Evolutionary conservation across 2,888 invertebrate genomes (phyloP), one percentile per base, ranked within the genome.

Genomic region (Lasioglossum zephyrum): DNA sequence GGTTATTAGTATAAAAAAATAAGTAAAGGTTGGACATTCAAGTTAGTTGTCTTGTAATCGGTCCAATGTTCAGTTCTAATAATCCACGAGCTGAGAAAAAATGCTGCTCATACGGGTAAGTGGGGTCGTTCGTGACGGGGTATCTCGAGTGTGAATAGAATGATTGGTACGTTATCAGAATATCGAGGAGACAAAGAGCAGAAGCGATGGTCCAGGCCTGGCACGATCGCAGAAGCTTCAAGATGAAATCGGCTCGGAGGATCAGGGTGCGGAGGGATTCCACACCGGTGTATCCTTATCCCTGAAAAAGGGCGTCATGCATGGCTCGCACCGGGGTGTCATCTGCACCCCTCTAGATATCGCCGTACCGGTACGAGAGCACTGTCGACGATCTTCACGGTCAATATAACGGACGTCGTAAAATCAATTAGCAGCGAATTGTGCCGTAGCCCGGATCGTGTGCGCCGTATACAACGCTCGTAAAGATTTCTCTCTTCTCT

Each of bases 401-500:
- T 93, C 93, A 93, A 94, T 94, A 92, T 93, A 93, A 92, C 91
- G 87, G 84, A 87, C 87, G 86, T 92, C 92, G 90, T 92, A 91
- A 93, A 92, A 93, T 92, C 93, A 94, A 93, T 94, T 94, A 93
- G 92, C 91, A 88, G 92, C 91, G 93, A 93, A 94, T 93, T 92
- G 90, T 92, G 87, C 87, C 85, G 87, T 79, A 80, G 89, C 88
- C 90, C 88, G 89, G 84, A 88, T 87, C 89, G 86, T 80, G 44
- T 77, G 57, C 79, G 69, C 22, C 57, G 60, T 74, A 66, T 81
- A 83, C 63, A 78, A 60, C 22, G 74, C 79, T 79, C 79, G 78
- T 81, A 81, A 87, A 81, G 70, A 53, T 53, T 53, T 63, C 31
- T 16, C 60, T 79, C 72, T 41, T 79, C 79, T 76, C 72, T 80